phyloP scores from a whole-genome alignment of 92 coral and sea anemone genomes.

The Porites evermanni region DNA sequence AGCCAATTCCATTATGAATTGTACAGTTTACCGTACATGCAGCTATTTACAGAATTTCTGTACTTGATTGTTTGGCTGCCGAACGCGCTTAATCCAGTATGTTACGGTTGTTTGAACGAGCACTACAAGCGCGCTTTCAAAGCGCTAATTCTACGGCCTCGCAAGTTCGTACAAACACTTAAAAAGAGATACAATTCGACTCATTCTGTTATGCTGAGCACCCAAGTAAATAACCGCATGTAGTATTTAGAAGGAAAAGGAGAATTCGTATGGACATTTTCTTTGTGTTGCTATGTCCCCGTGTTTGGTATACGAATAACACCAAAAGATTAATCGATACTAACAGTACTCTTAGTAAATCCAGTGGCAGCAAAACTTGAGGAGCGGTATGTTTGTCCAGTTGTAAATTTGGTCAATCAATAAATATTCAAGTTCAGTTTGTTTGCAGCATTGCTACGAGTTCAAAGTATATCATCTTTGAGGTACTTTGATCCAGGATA shows the following conservation, averaged over 20 bases:
- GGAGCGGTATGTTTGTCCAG: too few species aligned
- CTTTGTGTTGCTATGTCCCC: too few species aligned
- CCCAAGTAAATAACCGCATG: neutral
- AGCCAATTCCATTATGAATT: constrained; percentile 31
- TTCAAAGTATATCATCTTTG: too few species aligned
- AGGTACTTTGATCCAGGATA: too few species aligned
- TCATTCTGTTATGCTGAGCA: neutral
- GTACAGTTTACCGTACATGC: constrained; percentile 6
- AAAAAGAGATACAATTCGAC: neutral
- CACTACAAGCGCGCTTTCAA: constrained; percentile 79
- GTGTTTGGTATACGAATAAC: too few species aligned
- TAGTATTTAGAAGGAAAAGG: neutral
- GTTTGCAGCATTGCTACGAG: too few species aligned
- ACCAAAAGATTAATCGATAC: too few species aligned
- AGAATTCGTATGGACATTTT: too few species aligned
- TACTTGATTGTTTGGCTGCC: constrained; percentile 82
- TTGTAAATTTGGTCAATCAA: too few species aligned
- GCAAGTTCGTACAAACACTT: constrained; percentile 28
- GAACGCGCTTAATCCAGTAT: constrained; percentile 76
- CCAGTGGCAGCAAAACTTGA: too few species aligned
- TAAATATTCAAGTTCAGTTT: too few species aligned
- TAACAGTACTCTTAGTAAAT: too few species aligned
- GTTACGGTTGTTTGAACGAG: constrained; percentile 83
- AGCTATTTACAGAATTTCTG: constrained; percentile 40
- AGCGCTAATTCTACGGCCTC: constrained; percentile 49